Base-by-base conservation (phyloP, 1,140 invertebrate species). In the Pseudomyrmex concolor region DNA sequence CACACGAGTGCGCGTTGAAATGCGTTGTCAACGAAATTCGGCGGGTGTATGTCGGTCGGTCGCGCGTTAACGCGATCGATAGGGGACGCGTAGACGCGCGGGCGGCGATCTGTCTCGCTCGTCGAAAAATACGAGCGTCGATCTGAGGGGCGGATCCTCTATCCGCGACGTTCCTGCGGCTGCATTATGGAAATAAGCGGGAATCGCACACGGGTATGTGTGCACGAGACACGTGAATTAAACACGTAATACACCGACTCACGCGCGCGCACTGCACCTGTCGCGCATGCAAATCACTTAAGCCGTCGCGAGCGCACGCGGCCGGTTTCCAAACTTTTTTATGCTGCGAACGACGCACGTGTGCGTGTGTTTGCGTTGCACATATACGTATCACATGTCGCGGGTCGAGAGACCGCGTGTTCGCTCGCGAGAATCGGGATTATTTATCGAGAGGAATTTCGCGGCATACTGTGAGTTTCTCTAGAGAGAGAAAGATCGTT, bases 231-330 rank as follows among this genome's bases (percentile, higher is more conserved):
- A 92, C 90, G 90, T 91, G 90, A 91, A 92, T 91, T 91, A 90
- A 91, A 91, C 90, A 91, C 91, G 87, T 92, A 91, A 92, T 92
- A 91, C 91, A 91, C 86, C 83, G 86, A 88, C 68, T 83, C 82
- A 84, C 84, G 82, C 81, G 86, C 85, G 84, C 81, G 76, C 34
- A 7, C 63, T 84, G 90, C 90, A 91, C 90, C 90, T 92, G 91
- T 91, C 90, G 90, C 88, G 91, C 89, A 92, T 92, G 91, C 90
- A 91, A 90, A 92, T 92, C 85, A 88, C 86, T 85, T 89, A 86
- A 89, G 84, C 84, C 80, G 81, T 73, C 73, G 84, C 76, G 71
- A 73, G 19, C 64, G 80, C 63, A 55, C 63, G 73, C 68, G 87
- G 81, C 83, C 85, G 84, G 77, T 88, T 85, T 80, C 77, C 86